phyloP scores from a whole-genome alignment of 2,113 vertebrate species.

The Anolis sagrei region DNA sequence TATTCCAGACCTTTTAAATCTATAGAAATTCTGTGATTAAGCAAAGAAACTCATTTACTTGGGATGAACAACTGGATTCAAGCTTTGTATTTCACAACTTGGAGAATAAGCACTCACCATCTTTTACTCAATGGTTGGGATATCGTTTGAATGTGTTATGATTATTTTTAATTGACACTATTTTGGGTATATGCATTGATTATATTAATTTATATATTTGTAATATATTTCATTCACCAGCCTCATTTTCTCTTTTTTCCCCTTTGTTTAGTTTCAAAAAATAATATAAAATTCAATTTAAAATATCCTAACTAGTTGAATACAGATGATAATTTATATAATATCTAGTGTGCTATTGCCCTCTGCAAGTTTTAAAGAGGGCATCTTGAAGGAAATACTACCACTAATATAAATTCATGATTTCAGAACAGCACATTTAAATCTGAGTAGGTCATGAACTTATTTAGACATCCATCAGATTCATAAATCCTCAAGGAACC shows the following conservation, averaged over 20 bases:
- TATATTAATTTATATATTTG: not conserved
- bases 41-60: no score
- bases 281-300: not conserved
- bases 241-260: not conserved
- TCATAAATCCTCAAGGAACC: conserved; percentile 21
- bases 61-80: no score
- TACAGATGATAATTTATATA: not conserved
- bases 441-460: not conserved
- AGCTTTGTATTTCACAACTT: no score
- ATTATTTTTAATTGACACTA: not conserved
- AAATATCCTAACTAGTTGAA: conserved; percentile 1
- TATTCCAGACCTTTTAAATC: no score
- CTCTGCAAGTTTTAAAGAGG: not conserved
- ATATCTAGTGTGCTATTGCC: not conserved
- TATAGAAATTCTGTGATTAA: no score
- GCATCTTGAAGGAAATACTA: not conserved
- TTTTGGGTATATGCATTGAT: not conserved
- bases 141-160: not conserved
- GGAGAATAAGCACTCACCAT: no score
- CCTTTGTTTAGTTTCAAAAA: not conserved
- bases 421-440: not conserved
- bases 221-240: not conserved
- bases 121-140: not conserved
- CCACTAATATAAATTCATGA: not conserved
- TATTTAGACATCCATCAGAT: conserved; percentile 36